Conservation (phyloP, 2,888 invertebrate species). For the Cyclophora albipunctata region DNA sequence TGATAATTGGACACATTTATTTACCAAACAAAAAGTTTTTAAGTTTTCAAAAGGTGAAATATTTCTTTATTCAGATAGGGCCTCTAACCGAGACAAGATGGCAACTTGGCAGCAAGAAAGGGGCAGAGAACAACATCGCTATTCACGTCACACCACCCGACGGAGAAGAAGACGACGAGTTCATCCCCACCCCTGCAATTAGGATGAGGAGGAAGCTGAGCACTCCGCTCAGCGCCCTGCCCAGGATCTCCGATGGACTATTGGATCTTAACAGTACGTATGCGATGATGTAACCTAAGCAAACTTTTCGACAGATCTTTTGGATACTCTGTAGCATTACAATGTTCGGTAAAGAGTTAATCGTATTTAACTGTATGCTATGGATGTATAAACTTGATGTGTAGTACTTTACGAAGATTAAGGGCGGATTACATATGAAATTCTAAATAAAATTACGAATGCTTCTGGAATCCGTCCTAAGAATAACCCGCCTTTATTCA, state of each 20-base stretch:
- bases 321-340: too few relatives aligned
- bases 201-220: slow-evolving; percentile 59
- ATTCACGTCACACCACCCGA: slow-evolving; percentile 69
- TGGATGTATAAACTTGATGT: too few relatives aligned
- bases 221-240: slow-evolving; percentile 53
- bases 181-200: slow-evolving; percentile 44
- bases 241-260: slow-evolving; percentile 41
- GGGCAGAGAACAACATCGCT: slow-evolving; percentile 47
- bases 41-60: too few relatives aligned
- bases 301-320: neutral
- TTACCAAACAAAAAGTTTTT: too few relatives aligned
- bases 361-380: too few relatives aligned
- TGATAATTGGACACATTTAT: too few relatives aligned
- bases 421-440: too few relatives aligned
- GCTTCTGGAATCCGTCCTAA: too few relatives aligned
- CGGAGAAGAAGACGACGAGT: slow-evolving; percentile 61
- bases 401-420: too few relatives aligned
- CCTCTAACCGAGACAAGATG: slow-evolving; percentile 53
- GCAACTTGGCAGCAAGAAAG: slow-evolving; percentile 39
- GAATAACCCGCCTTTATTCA: too few relatives aligned
- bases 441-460: too few relatives aligned
- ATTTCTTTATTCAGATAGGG: slow-evolving; percentile 52
- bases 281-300: slow-evolving; percentile 29
- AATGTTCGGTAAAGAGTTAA: too few relatives aligned
- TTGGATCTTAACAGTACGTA: slow-evolving; percentile 7